These are phyloP conservation scores for Scaptomyza reducta DNA, from an alignment of 2,888 invertebrate species.

Conservation along the genomic window DNA sequence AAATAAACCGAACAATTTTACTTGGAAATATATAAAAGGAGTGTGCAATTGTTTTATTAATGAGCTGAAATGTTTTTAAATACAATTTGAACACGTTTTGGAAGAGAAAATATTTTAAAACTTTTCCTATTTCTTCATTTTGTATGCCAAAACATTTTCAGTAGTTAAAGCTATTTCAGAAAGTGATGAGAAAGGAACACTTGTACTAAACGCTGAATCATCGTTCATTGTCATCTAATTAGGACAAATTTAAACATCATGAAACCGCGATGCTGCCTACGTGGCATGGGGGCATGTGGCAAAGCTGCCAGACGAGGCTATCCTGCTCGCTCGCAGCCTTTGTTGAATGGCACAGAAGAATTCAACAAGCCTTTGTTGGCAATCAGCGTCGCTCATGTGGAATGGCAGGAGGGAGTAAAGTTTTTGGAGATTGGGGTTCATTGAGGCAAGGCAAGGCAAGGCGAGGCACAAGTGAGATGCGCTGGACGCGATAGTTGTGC, in stretches of 20 bases:
- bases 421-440: conserved; percentile 12
- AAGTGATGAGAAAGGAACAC: conserved; percentile 5
- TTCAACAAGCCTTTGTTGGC: conserved; percentile 67
- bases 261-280: conserved; percentile 45
- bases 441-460: conserved; percentile 27
- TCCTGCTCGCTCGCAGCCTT: conserved; percentile 43
- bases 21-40: conserved; percentile 26
- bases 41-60: not conserved
- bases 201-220: conserved; percentile 67
- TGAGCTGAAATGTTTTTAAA: too few relatives aligned
- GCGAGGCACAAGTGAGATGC: conserved; percentile 41
- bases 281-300: not conserved
- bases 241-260: conserved; percentile 82
- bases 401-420: conserved; percentile 26
- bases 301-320: conserved; percentile 21
- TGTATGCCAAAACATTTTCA: not conserved
- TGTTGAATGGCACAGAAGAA: conserved; percentile 49
- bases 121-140: not conserved
- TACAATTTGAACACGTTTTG: too few relatives aligned
- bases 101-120: too few relatives aligned
- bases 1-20: conserved; percentile 65
- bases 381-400: conserved; percentile 61
- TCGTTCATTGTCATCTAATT: conserved; percentile 83
- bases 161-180: conserved; percentile 2
- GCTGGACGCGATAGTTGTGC: conserved; percentile 68